Base-by-base conservation (phyloP, 2,113 vertebrate genomes). In the Neolamprologus sp. region DNA sequence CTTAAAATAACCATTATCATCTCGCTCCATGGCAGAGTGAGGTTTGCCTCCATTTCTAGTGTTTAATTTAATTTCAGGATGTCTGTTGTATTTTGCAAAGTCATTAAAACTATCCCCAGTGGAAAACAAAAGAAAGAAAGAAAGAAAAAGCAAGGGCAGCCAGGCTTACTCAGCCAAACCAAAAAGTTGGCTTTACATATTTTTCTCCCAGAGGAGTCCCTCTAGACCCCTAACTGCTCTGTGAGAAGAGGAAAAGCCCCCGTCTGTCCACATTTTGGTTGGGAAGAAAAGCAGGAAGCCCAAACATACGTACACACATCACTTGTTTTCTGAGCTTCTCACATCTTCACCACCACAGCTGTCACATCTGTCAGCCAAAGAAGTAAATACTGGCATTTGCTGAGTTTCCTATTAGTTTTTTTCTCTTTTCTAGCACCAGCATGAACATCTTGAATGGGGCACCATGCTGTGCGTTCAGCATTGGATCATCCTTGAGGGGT, bases 211-310 rank as follows among this genome's bases (percentile, higher is more conserved):
- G 37, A 85, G 65, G 73, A 21, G 58, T 87, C 68, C 84, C 82
- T 11, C 40, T 53, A 75, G 90, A 73, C 33, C 53, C 35, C 45
- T 26, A 23, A 85, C 71, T 75, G 51, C 82, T 85, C 51, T 65
- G 60, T 68, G 63, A 53, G 54, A 85, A 26, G 87, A 84, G 65
- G 75, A 88, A 89, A 68, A 86, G 40, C 40, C 65, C 83, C 58
- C 16, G 33, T 83, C 85, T 79, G 6, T 81, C 80, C 55, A 63
- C 85, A 35, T 87, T 55, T 83, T 80, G 82, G 42, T 73, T 49
- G 23, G 28, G 60, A 31, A 80, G 53, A 47, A 80, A 87, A 88
- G 83, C 81, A 87, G 85, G 89, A 92, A 92, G 53, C 7, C 33
- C 60, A 83, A 84, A 78, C 54, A 83, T 51, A 37, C 42, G 45